A percentile compares a stretch with the other conserved stretches of the same genome.
These are phyloP conservation scores for Amiota mariae DNA, from an alignment of 2,888 invertebrate species.

Conservation along the genomic window DNA sequence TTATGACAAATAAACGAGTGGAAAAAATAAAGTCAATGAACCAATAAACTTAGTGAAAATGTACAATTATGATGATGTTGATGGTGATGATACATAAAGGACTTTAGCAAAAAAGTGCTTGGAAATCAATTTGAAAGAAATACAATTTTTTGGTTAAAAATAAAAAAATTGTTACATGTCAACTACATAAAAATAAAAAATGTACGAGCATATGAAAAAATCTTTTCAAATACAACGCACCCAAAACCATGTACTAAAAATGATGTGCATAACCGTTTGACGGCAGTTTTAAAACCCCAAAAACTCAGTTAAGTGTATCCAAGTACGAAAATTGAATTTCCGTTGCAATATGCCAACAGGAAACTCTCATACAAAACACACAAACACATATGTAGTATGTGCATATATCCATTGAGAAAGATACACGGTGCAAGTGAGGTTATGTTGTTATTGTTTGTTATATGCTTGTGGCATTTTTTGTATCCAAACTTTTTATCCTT, in stretches of 20 bases:
- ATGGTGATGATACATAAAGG: too few relatives aligned
- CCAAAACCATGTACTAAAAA: neutral
- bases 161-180: neutral
- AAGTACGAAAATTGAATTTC: conserved; percentile 44
- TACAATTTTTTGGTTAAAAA: neutral
- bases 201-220: neutral
- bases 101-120: too few relatives aligned
- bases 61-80: too few relatives aligned
- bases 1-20: too few relatives aligned
- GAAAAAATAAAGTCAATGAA: too few relatives aligned
- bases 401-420: too few relatives aligned
- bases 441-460: neutral
- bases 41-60: too few relatives aligned
- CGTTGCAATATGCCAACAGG: conserved; percentile 44
- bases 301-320: conserved; percentile 41
- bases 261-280: neutral
- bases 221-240: neutral
- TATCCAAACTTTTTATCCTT: neutral
- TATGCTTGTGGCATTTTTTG: conserved; percentile 21
- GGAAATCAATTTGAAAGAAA: too few relatives aligned
- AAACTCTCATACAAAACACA: conserved; percentile 26
- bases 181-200: conserved; percentile 4
- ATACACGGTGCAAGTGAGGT: conserved; percentile 30
- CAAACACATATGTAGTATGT: conserved; percentile 11
- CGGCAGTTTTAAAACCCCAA: neutral